Conservation (phyloP, 2,888 invertebrate genomes). For the Matsumyia berberina region DNA sequence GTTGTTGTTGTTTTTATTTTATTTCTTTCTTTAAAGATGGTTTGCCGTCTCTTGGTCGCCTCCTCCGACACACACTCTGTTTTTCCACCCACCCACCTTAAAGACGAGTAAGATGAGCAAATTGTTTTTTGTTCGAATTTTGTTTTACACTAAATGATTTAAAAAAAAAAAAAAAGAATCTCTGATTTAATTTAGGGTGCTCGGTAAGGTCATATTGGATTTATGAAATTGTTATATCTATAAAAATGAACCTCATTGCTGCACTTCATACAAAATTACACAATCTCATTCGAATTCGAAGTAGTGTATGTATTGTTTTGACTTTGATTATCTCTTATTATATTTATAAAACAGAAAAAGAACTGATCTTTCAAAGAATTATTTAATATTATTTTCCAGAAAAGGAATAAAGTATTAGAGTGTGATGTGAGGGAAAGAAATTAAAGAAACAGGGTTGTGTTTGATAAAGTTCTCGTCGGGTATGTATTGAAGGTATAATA, state of each 20-base stretch:
- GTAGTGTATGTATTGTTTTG: constrained; percentile 32
- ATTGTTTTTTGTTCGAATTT: constrained; percentile 5
- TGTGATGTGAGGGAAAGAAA: constrained; percentile 49
- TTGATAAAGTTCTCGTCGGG: constrained; percentile 53
- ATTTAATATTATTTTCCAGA: constrained; percentile 72
- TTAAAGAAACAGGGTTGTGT: constrained; percentile 41
- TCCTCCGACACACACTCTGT: constrained; percentile 23
- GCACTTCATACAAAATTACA: constrained; percentile 65
- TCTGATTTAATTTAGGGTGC: constrained; percentile 36
- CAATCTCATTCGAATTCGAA: constrained; percentile 58
- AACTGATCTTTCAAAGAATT: constrained; percentile 49
- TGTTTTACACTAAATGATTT: neutral
- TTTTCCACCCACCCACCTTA: constrained; percentile 14
- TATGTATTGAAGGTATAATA: constrained; percentile 66
- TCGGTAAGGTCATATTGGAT: constrained; percentile 55
- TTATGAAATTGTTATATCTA: constrained; percentile 13
- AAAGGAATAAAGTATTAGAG: constrained; percentile 60
- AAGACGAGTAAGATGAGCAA: constrained; percentile 38
- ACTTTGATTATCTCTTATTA: constrained; percentile 25
- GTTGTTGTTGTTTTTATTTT: constrained; percentile 59
- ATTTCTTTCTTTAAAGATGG: constrained; percentile 70
- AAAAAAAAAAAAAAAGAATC: constrained; percentile 5
- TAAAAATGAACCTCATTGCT: constrained; percentile 62
- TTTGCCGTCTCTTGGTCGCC: constrained; percentile 51
- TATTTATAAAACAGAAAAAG: constrained; percentile 26